Evolutionary conservation across 2,113 vertebrate genomes (phyloP), one percentile per base, ranked within the genome.

Genomic region (Corythoichthys haematopterus): DNA sequence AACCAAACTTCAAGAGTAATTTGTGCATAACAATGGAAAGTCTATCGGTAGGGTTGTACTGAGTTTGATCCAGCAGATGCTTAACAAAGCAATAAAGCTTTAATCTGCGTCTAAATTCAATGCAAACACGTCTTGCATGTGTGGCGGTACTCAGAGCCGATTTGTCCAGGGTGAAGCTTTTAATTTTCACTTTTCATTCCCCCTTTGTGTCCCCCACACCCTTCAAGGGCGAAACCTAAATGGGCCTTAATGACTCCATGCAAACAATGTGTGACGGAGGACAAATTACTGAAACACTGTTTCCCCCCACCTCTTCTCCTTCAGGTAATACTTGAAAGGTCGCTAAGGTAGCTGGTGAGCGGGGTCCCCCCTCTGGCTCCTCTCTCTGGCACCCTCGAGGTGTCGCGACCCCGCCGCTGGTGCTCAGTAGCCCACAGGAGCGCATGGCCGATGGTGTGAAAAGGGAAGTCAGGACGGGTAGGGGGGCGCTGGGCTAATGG

Each of bases 371-470:
- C 71, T 84, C 85, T 87, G 85, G 82, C 79, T 89, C 86, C 88
- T 90, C 88, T 91, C 85, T 88, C 89, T 71, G 81, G 86, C 90
- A 90, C 87, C 87, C 84, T 84, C 64, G 66, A 77, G 85, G 85
- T 87, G 88, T 85, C 84, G 58, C 77, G 90, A 91, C 90, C 91
- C 83, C 90, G 89, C 91, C 64, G 74, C 68, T 52, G 48, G 66
- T 40, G 47, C 77, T 76, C 62, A 61, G 79, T 76, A 66, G 81
- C 76, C 48, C 5, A 58, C 66, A 62, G 78, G 66, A 60, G 61
- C 79, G 61, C 67, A 60, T 3, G 65, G 72, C 69, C 61, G 28
- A 38, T 58, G 28, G 79, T 73, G 83, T 83, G 76, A 82, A 85
- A 82, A 77, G 69, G 82, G 82, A 65, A 62, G 77, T 80, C 71